Evolutionary conservation across 2,797 vertebrate species (phyloP).

Genomic region (Danio aesculapii): DNA sequence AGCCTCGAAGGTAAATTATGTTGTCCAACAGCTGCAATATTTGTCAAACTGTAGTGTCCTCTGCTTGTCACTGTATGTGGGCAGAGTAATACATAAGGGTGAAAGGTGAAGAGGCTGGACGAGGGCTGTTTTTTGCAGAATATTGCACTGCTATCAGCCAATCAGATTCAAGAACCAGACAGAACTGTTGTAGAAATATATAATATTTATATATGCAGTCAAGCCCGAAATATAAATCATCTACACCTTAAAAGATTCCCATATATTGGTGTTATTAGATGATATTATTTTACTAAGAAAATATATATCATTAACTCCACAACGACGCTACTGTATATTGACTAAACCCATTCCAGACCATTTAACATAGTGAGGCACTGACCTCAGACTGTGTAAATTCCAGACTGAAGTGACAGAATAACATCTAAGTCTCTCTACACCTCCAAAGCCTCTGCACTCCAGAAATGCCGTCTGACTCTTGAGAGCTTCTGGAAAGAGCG

Average conservation of each 20-base stretch:
- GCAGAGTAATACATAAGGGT: no score
- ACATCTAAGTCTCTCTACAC: constrained; percentile 1
- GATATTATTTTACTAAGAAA: neutral
- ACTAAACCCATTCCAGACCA: neutral
- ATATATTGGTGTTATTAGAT: neutral
- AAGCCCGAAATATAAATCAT: neutral
- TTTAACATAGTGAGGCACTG: neutral
- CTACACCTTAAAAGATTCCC: neutral
- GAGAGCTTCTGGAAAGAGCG: constrained; percentile 15
- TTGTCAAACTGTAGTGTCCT: no score
- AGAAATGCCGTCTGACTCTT: neutral
- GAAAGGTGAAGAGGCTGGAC: no score
- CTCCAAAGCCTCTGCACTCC: neutral
- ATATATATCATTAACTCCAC: neutral
- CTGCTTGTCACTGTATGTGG: no score
- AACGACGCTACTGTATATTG: neutral
- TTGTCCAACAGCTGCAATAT: no score
- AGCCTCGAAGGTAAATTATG: no score
- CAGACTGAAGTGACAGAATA: constrained; percentile 22
- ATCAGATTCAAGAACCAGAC: no score
- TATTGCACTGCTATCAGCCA: no score
- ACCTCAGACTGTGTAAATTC: constrained; percentile 9
- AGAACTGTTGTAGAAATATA: no score
- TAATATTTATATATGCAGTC: no score
- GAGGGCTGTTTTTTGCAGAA: no score